Conservation (phyloP, 1,140 invertebrate genomes). For the Drosophila santomea region DNA sequence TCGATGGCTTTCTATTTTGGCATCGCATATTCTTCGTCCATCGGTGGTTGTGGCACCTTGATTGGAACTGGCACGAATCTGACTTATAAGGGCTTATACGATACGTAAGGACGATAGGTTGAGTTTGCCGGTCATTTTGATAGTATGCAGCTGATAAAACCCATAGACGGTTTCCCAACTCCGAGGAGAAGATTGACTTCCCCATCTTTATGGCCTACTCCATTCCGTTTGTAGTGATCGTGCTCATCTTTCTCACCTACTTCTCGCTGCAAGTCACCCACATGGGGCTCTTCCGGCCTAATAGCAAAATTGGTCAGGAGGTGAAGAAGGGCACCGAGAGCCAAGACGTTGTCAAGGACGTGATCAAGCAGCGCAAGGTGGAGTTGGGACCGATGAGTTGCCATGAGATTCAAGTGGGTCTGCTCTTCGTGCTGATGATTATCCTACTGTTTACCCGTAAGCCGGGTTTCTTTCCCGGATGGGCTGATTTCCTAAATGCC, state of each 20-base stretch:
- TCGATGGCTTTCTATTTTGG: constrained; percentile 90
- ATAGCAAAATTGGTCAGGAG: constrained; percentile 85
- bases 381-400: constrained; percentile 91
- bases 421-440: constrained; percentile 91
- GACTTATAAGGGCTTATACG: constrained; percentile 91
- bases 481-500: constrained; percentile 57
- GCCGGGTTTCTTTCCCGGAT: constrained; percentile 86
- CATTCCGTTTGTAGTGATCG: constrained; percentile 87
- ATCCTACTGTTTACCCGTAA: constrained; percentile 94
- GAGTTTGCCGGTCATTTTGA: background rate
- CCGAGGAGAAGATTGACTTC: constrained; percentile 88
- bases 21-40: constrained; percentile 91
- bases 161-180: constrained; percentile 85
- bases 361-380: constrained; percentile 89
- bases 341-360: constrained; percentile 86
- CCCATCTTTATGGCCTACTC: constrained; percentile 89
- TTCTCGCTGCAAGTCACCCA: constrained; percentile 89
- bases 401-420: constrained; percentile 91
- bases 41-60: constrained; percentile 93
- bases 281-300: constrained; percentile 89
- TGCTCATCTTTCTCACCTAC: constrained; percentile 89
- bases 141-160: constrained; percentile 41
- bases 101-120: constrained; percentile 85
- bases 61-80: constrained; percentile 96
- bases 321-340: constrained; percentile 86